Evolutionary conservation across 2,797 vertebrate genomes (phyloP).

Genomic region (Antrozous pallidus): DNA sequence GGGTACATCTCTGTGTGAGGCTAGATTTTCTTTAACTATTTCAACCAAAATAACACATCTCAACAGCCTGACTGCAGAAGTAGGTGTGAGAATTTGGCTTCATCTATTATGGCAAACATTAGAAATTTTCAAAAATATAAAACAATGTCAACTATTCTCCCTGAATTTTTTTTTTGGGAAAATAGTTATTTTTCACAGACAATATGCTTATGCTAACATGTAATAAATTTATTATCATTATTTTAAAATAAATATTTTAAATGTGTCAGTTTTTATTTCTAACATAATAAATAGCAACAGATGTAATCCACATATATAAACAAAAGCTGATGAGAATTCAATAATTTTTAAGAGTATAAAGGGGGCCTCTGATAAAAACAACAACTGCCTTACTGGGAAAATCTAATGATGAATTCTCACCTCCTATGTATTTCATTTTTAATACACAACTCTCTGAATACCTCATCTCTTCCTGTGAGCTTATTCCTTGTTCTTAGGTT

Average conservation of each 20-base stretch:
- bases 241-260: background rate
- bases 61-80: background rate
- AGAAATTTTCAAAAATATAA: conserved; percentile 13
- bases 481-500: background rate
- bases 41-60: background rate
- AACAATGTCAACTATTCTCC: background rate
- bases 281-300: background rate
- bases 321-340: background rate
- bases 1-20: background rate
- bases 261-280: background rate
- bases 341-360: background rate
- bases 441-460: background rate
- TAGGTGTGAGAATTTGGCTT: background rate
- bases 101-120: background rate
- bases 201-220: background rate
- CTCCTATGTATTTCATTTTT: background rate
- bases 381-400: background rate
- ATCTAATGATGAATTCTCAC: background rate
- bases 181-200: background rate
- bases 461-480: background rate
- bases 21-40: conserved; percentile 7
- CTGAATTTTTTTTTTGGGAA: background rate
- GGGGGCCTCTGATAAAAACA: background rate
- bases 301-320: background rate
- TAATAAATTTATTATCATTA: background rate